Evolutionary conservation across 2,888 invertebrate genomes (phyloP), one percentile per base, ranked within the genome.

Genomic region (Apamea anceps): DNA sequence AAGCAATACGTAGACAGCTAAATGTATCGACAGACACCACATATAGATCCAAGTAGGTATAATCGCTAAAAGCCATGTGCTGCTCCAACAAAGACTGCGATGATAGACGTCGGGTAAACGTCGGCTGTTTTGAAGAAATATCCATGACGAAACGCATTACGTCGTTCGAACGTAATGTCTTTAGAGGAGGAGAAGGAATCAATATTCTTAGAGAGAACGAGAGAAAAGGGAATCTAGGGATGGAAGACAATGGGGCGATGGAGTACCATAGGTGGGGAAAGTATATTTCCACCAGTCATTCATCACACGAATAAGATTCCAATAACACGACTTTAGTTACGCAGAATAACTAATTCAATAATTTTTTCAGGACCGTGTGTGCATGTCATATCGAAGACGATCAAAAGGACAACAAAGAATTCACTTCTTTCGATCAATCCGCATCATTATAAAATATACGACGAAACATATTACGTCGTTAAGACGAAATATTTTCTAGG

Each of bases 61-160:
- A 48, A 74, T 42, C 54, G 37, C 48, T 85, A 68, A 85, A 85
- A 80, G 71, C 81, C 85, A 80, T 72, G 81, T 81, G 85, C 28
- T 75, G 57, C 63, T 68, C 63, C 28, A 68, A 85, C 82, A 85
- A 84, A 80, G 54, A 85, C 80, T 48, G 51, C 78, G 86, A 77
- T 82, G 86, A 84, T 54, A 37, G 86, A 81, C 71, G 75, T 63
- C 67, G 28, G 37, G 60, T 60, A 66, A 74, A 74, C 74, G 71
- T 67, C 86, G 66, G 42, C 62, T 37, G 71, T 77, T 84, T 82
- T 63, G 37, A 28, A 60, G 66, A 77, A 77, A 81, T 62, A 71
- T 57, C 21, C 15, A 63, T 80, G 82, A 81, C 82, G 77, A 74
- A 82, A 84, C 37, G 32, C 21, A 57, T 72, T 84, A 86, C 82